Conservation (phyloP, 2,797 vertebrate species). For the Distichodus sexfasciatus region DNA sequence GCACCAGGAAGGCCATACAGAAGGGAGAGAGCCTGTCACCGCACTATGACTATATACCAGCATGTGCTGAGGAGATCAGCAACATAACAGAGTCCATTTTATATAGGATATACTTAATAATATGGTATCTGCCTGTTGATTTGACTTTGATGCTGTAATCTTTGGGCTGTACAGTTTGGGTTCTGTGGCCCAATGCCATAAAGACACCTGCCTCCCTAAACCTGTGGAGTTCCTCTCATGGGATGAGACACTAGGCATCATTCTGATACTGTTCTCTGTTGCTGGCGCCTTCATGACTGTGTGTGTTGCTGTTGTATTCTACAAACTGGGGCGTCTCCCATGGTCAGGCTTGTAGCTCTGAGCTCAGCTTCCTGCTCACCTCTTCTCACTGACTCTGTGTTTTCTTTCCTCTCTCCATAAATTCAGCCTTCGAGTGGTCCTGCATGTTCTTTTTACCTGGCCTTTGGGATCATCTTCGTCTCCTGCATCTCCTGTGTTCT, state of each 20-base stretch:
- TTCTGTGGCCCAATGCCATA: slow-evolving; percentile 59
- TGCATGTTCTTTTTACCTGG: slow-evolving; percentile 57
- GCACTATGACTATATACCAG: slow-evolving; percentile 66
- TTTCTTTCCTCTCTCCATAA: slow-evolving; percentile 68
- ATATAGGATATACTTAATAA: background rate
- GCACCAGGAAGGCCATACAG: slow-evolving; percentile 65
- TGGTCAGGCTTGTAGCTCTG: slow-evolving; percentile 64
- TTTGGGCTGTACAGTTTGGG: slow-evolving; percentile 58
- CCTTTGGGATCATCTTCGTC: slow-evolving; percentile 7
- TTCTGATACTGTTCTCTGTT: slow-evolving; percentile 34
- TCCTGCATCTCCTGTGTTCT: slow-evolving; percentile 8
- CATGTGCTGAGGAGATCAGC: slow-evolving; percentile 65
- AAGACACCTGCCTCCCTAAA: slow-evolving; percentile 57
- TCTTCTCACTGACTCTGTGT: slow-evolving; percentile 64
- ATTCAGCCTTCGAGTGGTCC: slow-evolving; percentile 61
- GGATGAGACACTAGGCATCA: slow-evolving; percentile 41
- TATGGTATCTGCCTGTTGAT: background rate
- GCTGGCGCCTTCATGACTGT: slow-evolving; percentile 30
- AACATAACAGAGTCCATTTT: slow-evolving; percentile 51
- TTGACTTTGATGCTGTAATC: slow-evolving; percentile 34
- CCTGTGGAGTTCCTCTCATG: slow-evolving; percentile 54
- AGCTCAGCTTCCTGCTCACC: slow-evolving; percentile 61
- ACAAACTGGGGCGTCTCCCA: slow-evolving; percentile 34
- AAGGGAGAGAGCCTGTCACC: slow-evolving; percentile 65
- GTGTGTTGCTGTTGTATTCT: slow-evolving; percentile 30